phyloP scores from a whole-genome alignment of 1,140 invertebrate genomes.

The Drosophila busckii region DNA sequence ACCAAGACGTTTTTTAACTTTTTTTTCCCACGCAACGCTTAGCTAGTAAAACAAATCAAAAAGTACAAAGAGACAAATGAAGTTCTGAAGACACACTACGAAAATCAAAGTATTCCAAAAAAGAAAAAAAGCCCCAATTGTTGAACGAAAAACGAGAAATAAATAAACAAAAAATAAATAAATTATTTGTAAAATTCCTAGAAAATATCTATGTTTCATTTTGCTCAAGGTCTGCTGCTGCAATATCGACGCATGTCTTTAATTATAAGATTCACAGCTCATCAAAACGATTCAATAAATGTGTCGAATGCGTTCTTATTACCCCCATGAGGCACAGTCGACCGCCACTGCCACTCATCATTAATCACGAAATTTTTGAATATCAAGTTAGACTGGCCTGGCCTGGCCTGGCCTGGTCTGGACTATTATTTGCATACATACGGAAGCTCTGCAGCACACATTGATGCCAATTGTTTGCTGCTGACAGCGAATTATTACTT shows the following conservation, averaged over 20 bases:
- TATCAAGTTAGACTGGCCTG: no score
- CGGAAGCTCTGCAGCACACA: constrained; percentile 51
- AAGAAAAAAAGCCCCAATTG: no score
- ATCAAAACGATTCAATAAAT: constrained; percentile 54
- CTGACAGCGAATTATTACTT: constrained; percentile 5
- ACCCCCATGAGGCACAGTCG: constrained; percentile 8
- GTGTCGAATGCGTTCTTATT: constrained; percentile 64
- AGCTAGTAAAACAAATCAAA: constrained; percentile 49
- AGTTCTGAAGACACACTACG: constrained; percentile 50
- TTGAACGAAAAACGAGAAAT: constrained; percentile 61
- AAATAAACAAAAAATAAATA: constrained; percentile 73
- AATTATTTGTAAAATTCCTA: constrained; percentile 73
- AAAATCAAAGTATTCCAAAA: constrained; percentile 44
- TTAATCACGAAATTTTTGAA: constrained; percentile 51
- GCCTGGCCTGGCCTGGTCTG: no score
- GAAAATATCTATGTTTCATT: constrained; percentile 52
- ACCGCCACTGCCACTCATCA: constrained; percentile 34
- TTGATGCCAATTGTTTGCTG: constrained; percentile 5
- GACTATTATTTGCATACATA: constrained; percentile 66
- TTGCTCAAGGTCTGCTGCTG: constrained; percentile 40
- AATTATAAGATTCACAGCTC: constrained; percentile 71
- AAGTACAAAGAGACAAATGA: constrained; percentile 77
- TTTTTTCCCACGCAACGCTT: constrained; percentile 29
- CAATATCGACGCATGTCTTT: constrained; percentile 38
- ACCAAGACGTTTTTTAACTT: constrained; percentile 42